Base-by-base conservation (phyloP, 2,113 vertebrate genomes). In the Glaucidium brasilianum region DNA sequence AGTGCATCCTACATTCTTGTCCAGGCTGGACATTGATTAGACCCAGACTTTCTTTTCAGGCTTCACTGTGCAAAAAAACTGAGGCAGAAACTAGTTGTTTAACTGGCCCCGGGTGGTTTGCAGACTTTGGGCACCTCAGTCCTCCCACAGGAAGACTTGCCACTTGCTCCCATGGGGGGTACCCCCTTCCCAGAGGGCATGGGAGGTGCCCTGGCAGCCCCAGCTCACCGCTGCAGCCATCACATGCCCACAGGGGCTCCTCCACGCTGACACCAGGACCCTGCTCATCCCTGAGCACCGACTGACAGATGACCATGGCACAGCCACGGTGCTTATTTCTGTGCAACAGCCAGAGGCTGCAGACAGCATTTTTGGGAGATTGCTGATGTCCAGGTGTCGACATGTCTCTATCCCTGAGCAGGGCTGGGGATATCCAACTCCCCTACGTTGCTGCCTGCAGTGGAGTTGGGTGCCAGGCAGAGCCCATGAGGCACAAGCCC, bases 201-300 rank as follows among this genome's bases (percentile, higher is more conserved):
- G 1, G 17, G 25, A 47, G 16, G 62, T 32, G 21, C 5, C 47
- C 66, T 30, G 12, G 27, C 1, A 72, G 45, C 47, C 29, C 64
- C n/a, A 68, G 27, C 41, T 23, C 60, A 78, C 35, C 0, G 1
- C 47, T 18, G 3, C n/a, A 26, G 47, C 39, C 35, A 34, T 3
- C 0, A 0, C 35, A 59, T 0, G 0, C 41, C 41, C 47, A n/a
- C 0, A 1, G 37, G 19, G 15, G 37, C 59, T 89, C 20, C 55
- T 37, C 32, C 63, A 66, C 58, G 71, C 58, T 85, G 69, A 39
- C 47, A 56, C 22, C 15, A 19, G 52, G 39, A 66, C 63, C 32
- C 72, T 52, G 27, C 34, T 73, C 25, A 5, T 19, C 63, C 71
- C 68, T 1, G 0, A 15, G 39, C 78, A 56, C 35, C 45, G 30